Percentiles rank a stretch among this genome's conserved stretches.
phyloP scores from a whole-genome alignment of 2,113 vertebrate species.

The Orycteropus afer region DNA sequence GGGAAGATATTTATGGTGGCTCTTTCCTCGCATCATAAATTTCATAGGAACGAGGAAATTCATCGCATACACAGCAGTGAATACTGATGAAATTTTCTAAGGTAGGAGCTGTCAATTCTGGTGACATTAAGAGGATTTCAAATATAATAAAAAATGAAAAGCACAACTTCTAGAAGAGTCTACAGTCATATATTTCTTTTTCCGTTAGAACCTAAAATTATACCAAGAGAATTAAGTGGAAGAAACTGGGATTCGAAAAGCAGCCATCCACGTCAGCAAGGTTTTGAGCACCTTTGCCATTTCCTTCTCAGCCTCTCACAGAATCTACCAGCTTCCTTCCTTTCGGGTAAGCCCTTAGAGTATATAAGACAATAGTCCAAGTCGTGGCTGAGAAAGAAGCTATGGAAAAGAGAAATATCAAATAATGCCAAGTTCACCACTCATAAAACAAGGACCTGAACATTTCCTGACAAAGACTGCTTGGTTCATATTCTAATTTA shows the following conservation, averaged over 20 bases:
- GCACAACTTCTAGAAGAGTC: slow-evolving; percentile 27
- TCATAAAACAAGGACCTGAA: background rate
- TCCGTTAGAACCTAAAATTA: slow-evolving; percentile 56
- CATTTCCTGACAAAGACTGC: background rate
- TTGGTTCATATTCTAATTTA: background rate
- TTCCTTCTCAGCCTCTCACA: background rate
- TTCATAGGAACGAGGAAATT: slow-evolving; percentile 63
- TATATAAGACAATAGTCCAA: background rate
- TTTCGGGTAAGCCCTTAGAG: background rate
- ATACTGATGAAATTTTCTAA: slow-evolving; percentile 67
- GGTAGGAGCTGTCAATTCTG: slow-evolving; percentile 59
- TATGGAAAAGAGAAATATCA: slow-evolving; percentile 35
- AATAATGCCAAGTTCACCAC: background rate
- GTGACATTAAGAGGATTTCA: slow-evolving; percentile 52
- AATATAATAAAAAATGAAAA: slow-evolving; percentile 63
- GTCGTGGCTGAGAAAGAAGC: slow-evolving; percentile 8
- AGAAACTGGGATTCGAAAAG: slow-evolving; percentile 35
- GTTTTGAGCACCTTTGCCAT: background rate
- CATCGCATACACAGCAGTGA: slow-evolving; percentile 50
- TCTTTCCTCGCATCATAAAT: slow-evolving; percentile 64
- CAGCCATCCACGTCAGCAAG: background rate
- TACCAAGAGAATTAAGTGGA: slow-evolving; percentile 49
- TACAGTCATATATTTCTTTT: background rate
- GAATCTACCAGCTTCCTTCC: background rate
- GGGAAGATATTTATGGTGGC: slow-evolving; percentile 63